Evolutionary conservation across 2,888 invertebrate species (phyloP), one percentile per base, ranked within the genome.

Genomic region (Margaritifera margaritifera): DNA sequence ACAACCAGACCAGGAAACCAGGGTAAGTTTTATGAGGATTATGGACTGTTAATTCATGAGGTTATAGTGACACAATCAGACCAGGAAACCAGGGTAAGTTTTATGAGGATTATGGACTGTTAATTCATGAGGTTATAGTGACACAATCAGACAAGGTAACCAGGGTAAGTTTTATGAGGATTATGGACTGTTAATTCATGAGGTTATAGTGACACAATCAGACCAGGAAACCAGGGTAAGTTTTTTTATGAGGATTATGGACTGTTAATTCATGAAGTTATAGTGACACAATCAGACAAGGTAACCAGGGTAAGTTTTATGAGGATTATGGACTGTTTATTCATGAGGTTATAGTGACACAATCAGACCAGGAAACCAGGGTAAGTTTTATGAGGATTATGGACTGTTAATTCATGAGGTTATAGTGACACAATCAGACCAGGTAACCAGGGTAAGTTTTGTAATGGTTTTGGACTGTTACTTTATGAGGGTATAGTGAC

Each of bases 111-210:
- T 98, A 98, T 88, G 95, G 95, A 0, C 90, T 98, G 66, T 99
- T 97, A 89, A 92, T 99, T 66, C 96, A 98, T 87, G 98, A 99
- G 91, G 99, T 98, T 55, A 96, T 99, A 85, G 94, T 98, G 53
- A 95, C 95, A 2, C 94, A 94, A 77, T 92, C 93, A 62, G 95
- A 94, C 87, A 93, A 95, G 78, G 88, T 92, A 5, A 95, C 96
- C 88, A 96, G 95, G 92, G 96, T 95, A 91, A 66, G 83, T 63
- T 25, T 20, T 42, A 25, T n/a, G n/a, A n/a, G n/a, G n/a, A n/a
- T n/a, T n/a, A n/a, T 25, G 11, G 31, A 59, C 15, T 53, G 19
- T 53, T 19, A 15, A 53, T 15, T 18, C 19, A 53, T 87, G 98
- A 99, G 91, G 99, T 98, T 55, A 96, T 99, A 85, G 94, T 98